phyloP scores from a whole-genome alignment of 2,888 invertebrate species.

The Rhopalosiphum nymphaeae region DNA sequence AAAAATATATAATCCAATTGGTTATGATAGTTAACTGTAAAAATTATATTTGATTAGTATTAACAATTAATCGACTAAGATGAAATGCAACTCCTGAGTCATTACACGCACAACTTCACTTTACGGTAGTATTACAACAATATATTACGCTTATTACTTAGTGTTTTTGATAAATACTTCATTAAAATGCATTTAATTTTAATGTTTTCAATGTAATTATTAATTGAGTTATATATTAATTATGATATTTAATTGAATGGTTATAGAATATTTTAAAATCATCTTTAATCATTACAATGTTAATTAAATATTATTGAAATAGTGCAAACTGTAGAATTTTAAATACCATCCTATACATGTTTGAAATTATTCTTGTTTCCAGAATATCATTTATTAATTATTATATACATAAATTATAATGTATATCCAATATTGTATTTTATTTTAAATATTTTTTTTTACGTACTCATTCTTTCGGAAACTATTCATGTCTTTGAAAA shows the following conservation, averaged over 20 bases:
- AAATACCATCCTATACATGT: neutral
- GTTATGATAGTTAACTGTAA: neutral
- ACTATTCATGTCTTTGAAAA: too few species aligned
- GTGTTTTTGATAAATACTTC: neutral
- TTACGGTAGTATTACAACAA: neutral
- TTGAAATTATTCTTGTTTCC: neutral
- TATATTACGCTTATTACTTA: neutral
- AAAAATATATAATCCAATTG: neutral
- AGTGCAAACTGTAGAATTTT: neutral
- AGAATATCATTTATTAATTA: neutral
- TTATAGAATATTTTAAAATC: neutral
- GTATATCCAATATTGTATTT: too few species aligned
- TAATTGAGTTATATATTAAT: neutral
- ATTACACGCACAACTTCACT: neutral
- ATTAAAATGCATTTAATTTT: neutral
- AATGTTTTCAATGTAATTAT: neutral
- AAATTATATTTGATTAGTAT: neutral
- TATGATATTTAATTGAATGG: neutral
- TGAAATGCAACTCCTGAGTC: neutral
- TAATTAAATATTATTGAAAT: neutral
- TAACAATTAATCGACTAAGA: neutral
- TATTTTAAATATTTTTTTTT: too few species aligned
- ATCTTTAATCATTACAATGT: neutral
- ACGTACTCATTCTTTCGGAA: too few species aligned
- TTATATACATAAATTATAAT: neutral